Base-by-base conservation (phyloP, 2,888 invertebrate species). In the Leptarthrus brevirostris region DNA sequence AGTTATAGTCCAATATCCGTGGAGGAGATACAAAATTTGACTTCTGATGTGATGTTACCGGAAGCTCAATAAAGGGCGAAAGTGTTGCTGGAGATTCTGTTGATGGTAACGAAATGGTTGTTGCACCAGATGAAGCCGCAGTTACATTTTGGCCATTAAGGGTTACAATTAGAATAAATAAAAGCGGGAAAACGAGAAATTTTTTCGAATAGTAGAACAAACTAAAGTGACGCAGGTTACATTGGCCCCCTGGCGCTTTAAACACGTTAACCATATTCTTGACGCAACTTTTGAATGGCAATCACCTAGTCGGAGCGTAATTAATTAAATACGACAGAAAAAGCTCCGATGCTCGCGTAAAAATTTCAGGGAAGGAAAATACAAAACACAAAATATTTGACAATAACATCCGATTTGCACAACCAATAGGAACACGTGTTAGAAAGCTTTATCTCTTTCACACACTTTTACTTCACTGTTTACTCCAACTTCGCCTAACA, bases 1-100 rank as follows among this genome's bases (percentile, higher is more conserved):
- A 82, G 73, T 79, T 80, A 24, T 49, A 30, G 22, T 69, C 34
- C 2, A 52, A 47, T 8, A 69, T 20, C 5, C 24, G 10, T 34
- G 30, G 30, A 10, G 24, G n/a, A 3, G 30, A 30, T 3, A 47
- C 47, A 14, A 24, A 64, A 24, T 40, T 47, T 1, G 64, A 24
- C 14, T 64, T 47, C 1, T 12, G 18, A 3, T n/a, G 49, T 18
- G 49, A 18, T 20, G n/a, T 26, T 30, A n/a, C 14, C 8, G 58
- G 34, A 18, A 26, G 14, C 16, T 16, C 3, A 16, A 26, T 36
- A 3, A n/a, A 4, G 2, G 44, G 14, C 5, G 47, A 26, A 22
- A 52, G 18, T 20, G 34, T 26, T 30, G 56, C 14, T 16, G 58
- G 58, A 18, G 58, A 36, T 34, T 34, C 16, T 58, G 58, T 58